Evolutionary conservation across 2,113 vertebrate species (phyloP).

Genomic region (Apaloderma vittatum): DNA sequence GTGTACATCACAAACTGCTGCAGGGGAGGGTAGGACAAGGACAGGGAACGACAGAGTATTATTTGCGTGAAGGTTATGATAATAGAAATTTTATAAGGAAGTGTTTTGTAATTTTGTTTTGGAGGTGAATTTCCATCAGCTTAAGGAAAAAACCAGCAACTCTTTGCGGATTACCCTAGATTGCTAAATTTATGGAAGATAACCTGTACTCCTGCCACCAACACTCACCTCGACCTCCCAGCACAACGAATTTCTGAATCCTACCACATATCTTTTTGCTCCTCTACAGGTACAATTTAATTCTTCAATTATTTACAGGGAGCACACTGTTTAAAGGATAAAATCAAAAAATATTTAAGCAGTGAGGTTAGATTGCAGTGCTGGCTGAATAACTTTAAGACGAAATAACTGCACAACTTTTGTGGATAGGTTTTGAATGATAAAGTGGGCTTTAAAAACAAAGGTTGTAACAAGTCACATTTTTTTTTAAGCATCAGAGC

Average conservation of each 20-base stretch:
- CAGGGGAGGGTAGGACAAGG: not conserved
- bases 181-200: accelerated
- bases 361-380: not conserved
- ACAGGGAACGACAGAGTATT: not conserved
- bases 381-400: not conserved
- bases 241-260: not conserved
- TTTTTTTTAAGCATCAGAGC: not conserved
- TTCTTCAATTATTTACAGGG: not conserved
- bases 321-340: not conserved
- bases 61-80: not conserved
- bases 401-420: not conserved
- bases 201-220: not conserved
- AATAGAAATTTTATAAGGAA: not conserved
- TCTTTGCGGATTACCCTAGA: not conserved
- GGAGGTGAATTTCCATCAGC: not conserved
- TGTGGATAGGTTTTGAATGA: not conserved
- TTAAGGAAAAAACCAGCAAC: not conserved
- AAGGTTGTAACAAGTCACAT: not conserved
- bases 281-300: not conserved
- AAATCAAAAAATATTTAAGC: not conserved
- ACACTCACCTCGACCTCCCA: not conserved
- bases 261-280: not conserved
- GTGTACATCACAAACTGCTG: not conserved
- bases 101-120: not conserved
- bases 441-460: not conserved